Base-by-base conservation (phyloP, 2,797 vertebrate genomes). In the Cheirogaleus major region DNA sequence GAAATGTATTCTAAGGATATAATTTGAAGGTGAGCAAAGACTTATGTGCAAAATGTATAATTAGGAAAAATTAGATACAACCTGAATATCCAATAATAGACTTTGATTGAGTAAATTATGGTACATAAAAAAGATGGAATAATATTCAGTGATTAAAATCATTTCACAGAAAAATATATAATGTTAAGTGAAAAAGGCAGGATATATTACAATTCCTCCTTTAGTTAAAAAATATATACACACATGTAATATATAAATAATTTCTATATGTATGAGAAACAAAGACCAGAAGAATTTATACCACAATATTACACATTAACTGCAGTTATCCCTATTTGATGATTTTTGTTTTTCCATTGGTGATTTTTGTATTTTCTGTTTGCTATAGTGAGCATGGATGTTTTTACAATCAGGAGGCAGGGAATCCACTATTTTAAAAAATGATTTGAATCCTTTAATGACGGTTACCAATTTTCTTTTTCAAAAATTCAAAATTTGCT, bases 11-110 rank as follows among this genome's bases (percentile, higher is more conserved):
- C 52, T 85, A 96, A 95, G 69, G 48, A 82, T 76, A 72, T 83
- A 97, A 92, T 96, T 91, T 67, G 70, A 95, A 95, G 63, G 59
- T 89, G 78, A 97, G 50, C 55, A 89, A 96, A 96, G 81, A 88
- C 32, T 91, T 91, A 45, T 23, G 20, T 92, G 69, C 8, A 91
- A 93, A 91, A 83, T 88, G 32, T 67, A 59, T 91, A 83, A 79
- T 93, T 84, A 73, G 73, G 48, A 88, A 95, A 96, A 83, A 91
- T 87, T 70, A 95, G 70, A 90, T 70, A 95, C 27, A 75, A 93
- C 23, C 15, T 93, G 81, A 95, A 92, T 87, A 72, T 85, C 84
- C 85, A 95, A 89, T 88, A 95, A 93, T 92, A 90, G 63, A 13
- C 13, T 89, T 81, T 95, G 93, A 97, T 70, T 96, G 85, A 83